Conservation (phyloP, 1,140 invertebrate genomes). For the Trigoniulus corallinus region DNA sequence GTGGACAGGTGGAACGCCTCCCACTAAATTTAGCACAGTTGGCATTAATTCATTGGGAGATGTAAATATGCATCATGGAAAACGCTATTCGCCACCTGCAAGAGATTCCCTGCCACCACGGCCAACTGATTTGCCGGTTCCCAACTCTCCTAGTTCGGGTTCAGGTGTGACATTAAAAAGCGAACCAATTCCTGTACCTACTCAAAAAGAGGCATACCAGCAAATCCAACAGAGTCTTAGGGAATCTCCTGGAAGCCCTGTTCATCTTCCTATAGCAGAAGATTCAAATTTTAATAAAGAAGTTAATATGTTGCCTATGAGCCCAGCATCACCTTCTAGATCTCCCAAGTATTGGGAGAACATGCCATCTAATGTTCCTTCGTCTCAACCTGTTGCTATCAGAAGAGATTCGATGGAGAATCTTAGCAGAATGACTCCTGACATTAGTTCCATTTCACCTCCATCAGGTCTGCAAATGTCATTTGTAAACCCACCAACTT, state of each 20-base stretch:
- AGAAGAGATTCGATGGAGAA: slow-evolving; percentile 38
- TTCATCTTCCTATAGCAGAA: background rate
- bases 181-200: slow-evolving; percentile 61
- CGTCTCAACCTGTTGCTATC: slow-evolving; percentile 67
- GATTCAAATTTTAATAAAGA: no score
- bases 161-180: slow-evolving; percentile 12
- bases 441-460: slow-evolving; percentile 75
- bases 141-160: slow-evolving; percentile 1
- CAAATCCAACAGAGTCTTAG: slow-evolving; percentile 23
- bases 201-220: slow-evolving; percentile 38
- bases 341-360: background rate
- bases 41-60: no score
- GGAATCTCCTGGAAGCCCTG: slow-evolving; percentile 7
- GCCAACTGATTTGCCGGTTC: slow-evolving; percentile 48
- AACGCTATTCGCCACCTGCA: background rate
- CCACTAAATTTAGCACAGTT: background rate
- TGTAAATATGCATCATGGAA: no score
- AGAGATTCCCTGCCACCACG: slow-evolving; percentile 30
- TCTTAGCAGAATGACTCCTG: slow-evolving; percentile 27
- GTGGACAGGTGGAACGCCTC: background rate
- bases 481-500: background rate
- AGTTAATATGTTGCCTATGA: no score
- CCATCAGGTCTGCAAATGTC: slow-evolving; percentile 39
- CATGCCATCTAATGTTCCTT: slow-evolving; percentile 36
- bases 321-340: slow-evolving; percentile 5